A percentile compares a stretch with the other conserved stretches of the same genome.
Evolutionary conservation across 2,113 vertebrate genomes (phyloP).

Genomic region (Eudyptes chrysolophus): DNA sequence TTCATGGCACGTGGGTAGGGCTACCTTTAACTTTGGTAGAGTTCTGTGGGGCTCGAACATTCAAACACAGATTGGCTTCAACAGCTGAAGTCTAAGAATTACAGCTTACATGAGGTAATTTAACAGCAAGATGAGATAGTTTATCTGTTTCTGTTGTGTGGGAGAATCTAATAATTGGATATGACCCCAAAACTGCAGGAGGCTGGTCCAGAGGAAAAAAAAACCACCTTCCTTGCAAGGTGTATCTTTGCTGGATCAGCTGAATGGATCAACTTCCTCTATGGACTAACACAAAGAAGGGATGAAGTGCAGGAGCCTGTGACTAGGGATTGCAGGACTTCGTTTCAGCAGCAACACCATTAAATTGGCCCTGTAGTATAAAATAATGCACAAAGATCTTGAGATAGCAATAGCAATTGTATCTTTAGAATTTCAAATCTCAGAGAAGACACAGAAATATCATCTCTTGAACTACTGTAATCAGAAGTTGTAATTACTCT

Average conservation of each 20-base stretch:
- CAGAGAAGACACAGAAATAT: rapidly evolving
- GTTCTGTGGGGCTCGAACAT: not conserved
- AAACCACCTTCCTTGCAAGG: not conserved
- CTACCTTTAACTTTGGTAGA: not conserved
- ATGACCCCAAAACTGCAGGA: not conserved
- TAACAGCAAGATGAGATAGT: not conserved
- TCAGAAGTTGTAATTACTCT: not conserved
- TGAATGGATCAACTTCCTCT: not conserved
- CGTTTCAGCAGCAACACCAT: not conserved
- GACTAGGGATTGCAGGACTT: not conserved
- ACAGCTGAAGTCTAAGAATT: not conserved
- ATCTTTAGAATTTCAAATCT: not conserved
- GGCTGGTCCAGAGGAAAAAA: not conserved
- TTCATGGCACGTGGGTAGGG: rapidly evolving
- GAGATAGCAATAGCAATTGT: not conserved
- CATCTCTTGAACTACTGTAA: not conserved
- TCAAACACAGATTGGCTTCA: not conserved
- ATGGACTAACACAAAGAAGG: not conserved
- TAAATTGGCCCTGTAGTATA: not conserved
- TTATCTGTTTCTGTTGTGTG: not conserved
- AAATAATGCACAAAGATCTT: not conserved
- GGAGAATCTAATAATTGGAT: not conserved
- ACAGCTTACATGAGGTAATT: not conserved
- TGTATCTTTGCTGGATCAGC: not conserved
- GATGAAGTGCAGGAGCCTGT: not conserved